Evolutionary conservation across 2,113 vertebrate species (phyloP), one percentile per base, ranked within the genome.

Genomic region (Talpa occidentalis): DNA sequence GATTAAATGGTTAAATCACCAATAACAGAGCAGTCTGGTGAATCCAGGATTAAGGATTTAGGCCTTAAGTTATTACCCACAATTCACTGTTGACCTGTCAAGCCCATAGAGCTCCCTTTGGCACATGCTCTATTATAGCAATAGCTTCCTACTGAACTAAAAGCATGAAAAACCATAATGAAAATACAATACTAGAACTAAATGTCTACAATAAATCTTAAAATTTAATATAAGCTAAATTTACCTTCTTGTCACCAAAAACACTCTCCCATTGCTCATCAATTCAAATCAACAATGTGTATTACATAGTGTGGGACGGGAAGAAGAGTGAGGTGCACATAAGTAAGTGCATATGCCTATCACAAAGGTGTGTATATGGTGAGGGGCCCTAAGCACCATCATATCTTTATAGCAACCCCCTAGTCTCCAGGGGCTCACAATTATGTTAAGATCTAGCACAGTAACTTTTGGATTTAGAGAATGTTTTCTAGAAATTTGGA

Each of bases 1-100:
- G 4, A 81, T 10, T 47, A 37, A 0, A 42, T 35, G 54, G 52
- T 54, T 19, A 84, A 80, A 40, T 30, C 83, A 79, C n/a, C 49
- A 66, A 10, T 26, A 79, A 44, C 54, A 4, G 0, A 0, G 0
- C 0, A 28, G 0, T 1, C 16, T 82, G 69, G 74, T 0, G 62
- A 35, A 77, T 59, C 47, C 37, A n/a, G 69, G 84, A 89, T 17
- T 64, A 52, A 7, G 32, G 16, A n/a, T 5, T 35, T 81, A 44
- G 15, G 44, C 35, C 37, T 73, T 69, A 81, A 74, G 66, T 59
- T 24, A 42, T 35, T 52, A 74, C 4, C 35, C 37, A 73, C 59
- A 56, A 56, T 49, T 83, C 35, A 74, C 59, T 40, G 28, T 15
- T 7, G 19, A 7, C 56, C 47, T 37, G 37, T 40, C 44, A 76